phyloP scores from a whole-genome alignment of 1,140 invertebrate species.

The Antheraea pernyi region DNA sequence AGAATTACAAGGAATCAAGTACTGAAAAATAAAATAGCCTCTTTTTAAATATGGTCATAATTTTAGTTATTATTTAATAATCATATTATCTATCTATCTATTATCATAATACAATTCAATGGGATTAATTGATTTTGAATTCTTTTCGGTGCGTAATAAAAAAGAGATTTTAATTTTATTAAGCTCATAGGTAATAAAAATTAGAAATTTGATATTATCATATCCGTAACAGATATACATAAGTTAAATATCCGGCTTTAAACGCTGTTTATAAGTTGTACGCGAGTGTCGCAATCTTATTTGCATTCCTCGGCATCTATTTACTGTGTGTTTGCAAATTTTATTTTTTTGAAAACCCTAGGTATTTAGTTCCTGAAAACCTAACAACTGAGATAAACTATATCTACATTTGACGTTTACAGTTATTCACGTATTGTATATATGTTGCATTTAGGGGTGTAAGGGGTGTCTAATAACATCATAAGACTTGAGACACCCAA shows the following conservation, averaged over 20 bases:
- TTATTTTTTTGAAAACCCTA: not conserved
- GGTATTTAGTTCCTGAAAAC: not conserved
- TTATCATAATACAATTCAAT: not conserved
- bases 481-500: too few species aligned
- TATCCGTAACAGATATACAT: not conserved
- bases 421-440: too few species aligned
- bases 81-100: not conserved
- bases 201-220: conserved; percentile 3
- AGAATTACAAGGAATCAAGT: too few species aligned
- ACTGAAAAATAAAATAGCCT: too few species aligned
- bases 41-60: not conserved
- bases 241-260: not conserved
- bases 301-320: conserved; percentile 15
- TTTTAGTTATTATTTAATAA: not conserved
- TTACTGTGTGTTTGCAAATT: not conserved
- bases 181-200: not conserved
- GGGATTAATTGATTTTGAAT: not conserved
- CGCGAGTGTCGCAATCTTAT: conserved; percentile 29
- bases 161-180: not conserved
- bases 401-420: too few species aligned
- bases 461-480: too few species aligned
- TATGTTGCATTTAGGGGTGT: too few species aligned
- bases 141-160: not conserved
- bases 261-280: not conserved
- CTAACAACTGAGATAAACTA: too few species aligned